Percentiles rank a stretch among this genome's conserved stretches.
phyloP scores from a whole-genome alignment of 2,113 vertebrate species.

The Stegostoma tigrinum region DNA sequence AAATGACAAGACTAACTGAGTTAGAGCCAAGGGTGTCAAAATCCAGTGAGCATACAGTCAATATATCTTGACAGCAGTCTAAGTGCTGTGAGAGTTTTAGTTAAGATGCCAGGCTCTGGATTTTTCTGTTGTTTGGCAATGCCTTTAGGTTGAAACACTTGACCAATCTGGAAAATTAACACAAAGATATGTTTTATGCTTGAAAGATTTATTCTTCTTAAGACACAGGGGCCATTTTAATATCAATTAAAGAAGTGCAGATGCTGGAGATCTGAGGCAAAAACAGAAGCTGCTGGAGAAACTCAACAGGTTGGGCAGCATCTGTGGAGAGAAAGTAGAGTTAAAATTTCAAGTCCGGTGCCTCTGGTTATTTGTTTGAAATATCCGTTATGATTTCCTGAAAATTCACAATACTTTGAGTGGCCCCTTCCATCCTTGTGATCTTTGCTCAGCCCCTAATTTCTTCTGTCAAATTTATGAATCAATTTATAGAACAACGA shows the following conservation, averaged over 20 bases:
- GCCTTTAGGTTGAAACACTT: neutral
- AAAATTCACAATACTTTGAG: neutral
- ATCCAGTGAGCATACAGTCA: neutral
- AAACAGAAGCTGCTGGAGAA: no score
- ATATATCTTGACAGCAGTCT: slow-evolving; percentile 1
- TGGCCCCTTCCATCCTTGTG: neutral
- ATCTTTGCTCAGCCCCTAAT: neutral
- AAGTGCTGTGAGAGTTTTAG: slow-evolving; percentile 3
- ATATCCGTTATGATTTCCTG: neutral
- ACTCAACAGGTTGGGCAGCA: no score
- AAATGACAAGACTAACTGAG: slow-evolving; percentile 8
- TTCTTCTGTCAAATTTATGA: neutral
- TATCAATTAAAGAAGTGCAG: no score
- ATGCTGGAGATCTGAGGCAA: no score
- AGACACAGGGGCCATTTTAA: neutral
- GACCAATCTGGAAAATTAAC: neutral
- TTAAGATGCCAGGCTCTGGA: neutral
- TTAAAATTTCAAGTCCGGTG: no score
- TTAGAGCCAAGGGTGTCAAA: neutral
- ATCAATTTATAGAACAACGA: neutral
- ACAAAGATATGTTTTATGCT: neutral
- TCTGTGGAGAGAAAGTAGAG: no score
- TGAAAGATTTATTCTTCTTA: neutral
- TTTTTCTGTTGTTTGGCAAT: slow-evolving; percentile 3
- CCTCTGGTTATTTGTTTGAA: neutral